Base-by-base conservation (phyloP, 2,888 invertebrate species). In the Heliconius ethilla region DNA sequence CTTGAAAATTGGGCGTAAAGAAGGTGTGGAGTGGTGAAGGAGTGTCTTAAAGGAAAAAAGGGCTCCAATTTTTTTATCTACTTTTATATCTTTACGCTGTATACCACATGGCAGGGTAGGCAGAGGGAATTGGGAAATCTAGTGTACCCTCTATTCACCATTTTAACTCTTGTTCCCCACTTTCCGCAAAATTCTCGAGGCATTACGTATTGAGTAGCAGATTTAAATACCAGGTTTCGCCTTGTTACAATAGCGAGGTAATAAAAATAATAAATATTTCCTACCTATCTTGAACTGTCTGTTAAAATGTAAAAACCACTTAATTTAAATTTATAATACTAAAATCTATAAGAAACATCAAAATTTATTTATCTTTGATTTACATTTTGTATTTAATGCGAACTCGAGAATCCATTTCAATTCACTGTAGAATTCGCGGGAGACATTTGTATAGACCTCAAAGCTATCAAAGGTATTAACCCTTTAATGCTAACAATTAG, bases 401-500 rank as follows among this genome's bases (percentile, higher is more conserved):
- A 27, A 10, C 66, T 72, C 18, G 45, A 33, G 33, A 70, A 29
- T 63, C 40, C 29, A 78, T 76, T 78, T 76, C 55, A 78, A 75
- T 78, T 72, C n/a, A 69, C 73, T 51, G 70, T 75, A 45, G 72
- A 80, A 77, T 77, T 72, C 51, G 18, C 77, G 72, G 72, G 73
- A 81, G 67, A 75, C 76, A 81, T 81, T 76, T 70, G 77, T 75
- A 77, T 74, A 74, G 75, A 65, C 79, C 79, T 78, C 79, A 75
- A 75, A 76, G 70, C 80, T 78, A 77, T 80, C 67, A 79, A 75
- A 75, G 79, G 80, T 74, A 77, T 80, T 80, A 79, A 75, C 76
- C 70, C 59, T 79, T 78, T 78, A 79, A 81, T 81, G 79, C 78
- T 67, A 79, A 74, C 78, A 79, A 81, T 81, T 79, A 78, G 79